phyloP scores from a whole-genome alignment of 2,797 vertebrate species.

The Carcharodon carcharias region DNA sequence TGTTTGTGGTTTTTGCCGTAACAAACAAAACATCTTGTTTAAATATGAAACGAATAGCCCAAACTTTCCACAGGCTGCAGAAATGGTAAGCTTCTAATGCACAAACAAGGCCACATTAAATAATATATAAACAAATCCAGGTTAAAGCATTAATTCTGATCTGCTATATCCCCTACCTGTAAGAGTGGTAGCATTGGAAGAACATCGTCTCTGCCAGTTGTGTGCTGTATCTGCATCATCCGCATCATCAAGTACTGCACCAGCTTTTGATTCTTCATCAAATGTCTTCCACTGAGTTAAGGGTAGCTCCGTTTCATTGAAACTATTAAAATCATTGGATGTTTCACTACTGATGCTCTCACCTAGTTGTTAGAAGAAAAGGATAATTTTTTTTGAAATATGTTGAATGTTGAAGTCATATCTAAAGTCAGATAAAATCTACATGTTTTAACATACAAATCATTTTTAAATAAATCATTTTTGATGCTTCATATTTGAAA shows the following conservation, averaged over 20 bases:
- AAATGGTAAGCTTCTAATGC: not conserved
- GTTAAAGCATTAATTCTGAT: not conserved
- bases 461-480: not conserved
- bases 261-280: constrained; percentile 76
- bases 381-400: not conserved
- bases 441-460: not conserved
- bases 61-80: not conserved
- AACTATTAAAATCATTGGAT: constrained; percentile 61
- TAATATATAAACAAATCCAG: not conserved
- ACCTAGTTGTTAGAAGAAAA: constrained; percentile 56
- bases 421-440: not conserved
- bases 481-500: not conserved
- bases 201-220: constrained; percentile 77
- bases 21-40: not conserved
- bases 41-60: not conserved
- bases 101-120: not conserved
- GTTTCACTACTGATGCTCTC: constrained; percentile 83
- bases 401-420: not conserved
- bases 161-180: constrained; percentile 66
- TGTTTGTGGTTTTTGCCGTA: not conserved
- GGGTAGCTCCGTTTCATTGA: constrained; percentile 68
- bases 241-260: constrained; percentile 66
- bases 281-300: constrained; percentile 67
- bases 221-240: constrained; percentile 66
- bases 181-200: constrained; percentile 68